phyloP scores from a whole-genome alignment of 1,140 invertebrate species.

The Coenobita brevimanus region DNA sequence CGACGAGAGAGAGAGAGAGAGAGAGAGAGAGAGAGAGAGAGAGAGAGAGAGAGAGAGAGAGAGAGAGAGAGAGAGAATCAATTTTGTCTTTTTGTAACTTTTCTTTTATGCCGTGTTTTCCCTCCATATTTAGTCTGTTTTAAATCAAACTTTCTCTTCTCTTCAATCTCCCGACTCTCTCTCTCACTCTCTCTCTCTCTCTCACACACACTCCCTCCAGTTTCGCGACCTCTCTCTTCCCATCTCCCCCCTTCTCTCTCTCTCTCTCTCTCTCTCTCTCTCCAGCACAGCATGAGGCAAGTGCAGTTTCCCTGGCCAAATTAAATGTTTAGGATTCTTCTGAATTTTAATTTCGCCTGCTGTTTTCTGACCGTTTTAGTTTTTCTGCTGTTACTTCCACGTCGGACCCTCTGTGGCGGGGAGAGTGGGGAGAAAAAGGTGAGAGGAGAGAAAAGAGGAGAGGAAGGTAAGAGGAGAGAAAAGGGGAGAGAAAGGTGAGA shows the following conservation, averaged over 20 bases:
- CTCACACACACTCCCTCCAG: background rate
- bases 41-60: constrained; percentile 16
- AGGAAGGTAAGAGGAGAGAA: no score
- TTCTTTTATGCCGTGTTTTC: background rate
- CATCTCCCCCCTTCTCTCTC: background rate
- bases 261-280: background rate
- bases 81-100: background rate
- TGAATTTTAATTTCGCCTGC: background rate
- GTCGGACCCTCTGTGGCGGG: background rate
- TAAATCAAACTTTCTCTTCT: no score
- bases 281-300: background rate
- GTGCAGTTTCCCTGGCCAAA: background rate
- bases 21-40: background rate
- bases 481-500: no score
- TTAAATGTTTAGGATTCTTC: constrained; percentile 23
- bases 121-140: background rate
- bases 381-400: background rate
- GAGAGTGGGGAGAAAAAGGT: background rate
- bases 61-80: constrained; percentile 11
- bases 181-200: background rate
- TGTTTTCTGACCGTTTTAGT: no score
- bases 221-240: background rate
- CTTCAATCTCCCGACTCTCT: no score
- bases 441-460: no score
- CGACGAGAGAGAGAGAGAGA: background rate